Percentiles rank a stretch among this genome's conserved stretches.
Conservation (phyloP, 2,797 vertebrate genomes). For the Scarus forsteni region DNA sequence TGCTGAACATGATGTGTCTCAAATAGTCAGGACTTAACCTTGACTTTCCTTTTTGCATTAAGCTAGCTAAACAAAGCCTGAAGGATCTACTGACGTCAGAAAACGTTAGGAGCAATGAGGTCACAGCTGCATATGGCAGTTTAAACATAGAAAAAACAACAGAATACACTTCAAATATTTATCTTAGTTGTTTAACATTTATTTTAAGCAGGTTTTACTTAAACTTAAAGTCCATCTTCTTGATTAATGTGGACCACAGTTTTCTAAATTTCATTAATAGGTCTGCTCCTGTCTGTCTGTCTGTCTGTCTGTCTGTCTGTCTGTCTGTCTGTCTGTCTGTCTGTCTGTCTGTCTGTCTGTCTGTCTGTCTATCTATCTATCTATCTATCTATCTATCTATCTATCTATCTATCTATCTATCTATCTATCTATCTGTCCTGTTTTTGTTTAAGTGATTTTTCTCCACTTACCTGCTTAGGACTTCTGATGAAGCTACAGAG, state of each 20-base stretch:
- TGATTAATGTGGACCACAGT: neutral
- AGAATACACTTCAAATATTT: neutral
- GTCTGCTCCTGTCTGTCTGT: too few species aligned
- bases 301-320: too few species aligned
- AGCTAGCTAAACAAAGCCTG: neutral
- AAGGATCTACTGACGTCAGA: neutral
- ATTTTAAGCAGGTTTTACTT: neutral
- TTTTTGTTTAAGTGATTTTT: too few species aligned
- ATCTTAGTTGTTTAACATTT: neutral
- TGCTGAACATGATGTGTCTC: neutral
- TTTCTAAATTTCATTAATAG: neutral
- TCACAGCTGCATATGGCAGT: neutral
- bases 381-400: too few species aligned
- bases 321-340: too few species aligned
- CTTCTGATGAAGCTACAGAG: too few species aligned
- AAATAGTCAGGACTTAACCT: neutral
- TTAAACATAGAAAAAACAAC: neutral
- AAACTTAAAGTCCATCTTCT: neutral
- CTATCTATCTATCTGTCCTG: too few species aligned
- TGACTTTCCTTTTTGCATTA: constrained; percentile 1
- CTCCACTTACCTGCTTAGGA: too few species aligned
- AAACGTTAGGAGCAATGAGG: neutral
- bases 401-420: too few species aligned
- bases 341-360: too few species aligned
- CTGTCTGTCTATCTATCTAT: too few species aligned